Percentiles rank a stretch among this genome's conserved stretches.
These are phyloP conservation scores for Cephus rjabovi DNA, from an alignment of 2,888 invertebrate species.

Conservation along the genomic window DNA sequence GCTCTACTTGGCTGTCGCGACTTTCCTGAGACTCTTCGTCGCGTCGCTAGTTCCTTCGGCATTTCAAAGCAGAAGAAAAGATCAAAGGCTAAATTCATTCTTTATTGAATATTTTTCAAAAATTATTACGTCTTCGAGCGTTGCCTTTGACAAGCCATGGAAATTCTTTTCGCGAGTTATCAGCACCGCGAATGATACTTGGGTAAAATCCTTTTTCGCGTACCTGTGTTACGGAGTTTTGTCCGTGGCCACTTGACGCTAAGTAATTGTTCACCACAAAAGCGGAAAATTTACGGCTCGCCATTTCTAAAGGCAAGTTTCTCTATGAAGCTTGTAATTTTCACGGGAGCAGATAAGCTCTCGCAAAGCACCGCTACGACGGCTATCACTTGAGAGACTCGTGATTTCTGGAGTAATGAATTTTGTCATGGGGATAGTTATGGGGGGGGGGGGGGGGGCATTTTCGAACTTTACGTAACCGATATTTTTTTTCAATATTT, in stretches of 20 bases:
- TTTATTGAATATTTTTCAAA: neutral
- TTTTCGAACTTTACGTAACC: neutral
- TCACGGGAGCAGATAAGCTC: conserved; percentile 47
- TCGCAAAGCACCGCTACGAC: conserved; percentile 21
- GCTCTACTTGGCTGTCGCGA: conserved; percentile 5
- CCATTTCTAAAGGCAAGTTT: conserved; percentile 37
- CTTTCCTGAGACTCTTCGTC: conserved; percentile 1
- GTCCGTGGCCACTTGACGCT: conserved; percentile 22
- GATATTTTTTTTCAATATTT: neutral
- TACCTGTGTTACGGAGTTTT: neutral
- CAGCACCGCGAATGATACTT: neutral
- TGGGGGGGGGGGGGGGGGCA: neutral
- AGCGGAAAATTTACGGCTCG: conserved; percentile 37
- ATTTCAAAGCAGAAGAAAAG: neutral
- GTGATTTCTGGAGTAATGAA: conserved; percentile 30
- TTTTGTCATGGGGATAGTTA: neutral
- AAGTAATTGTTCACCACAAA: conserved; percentile 32
- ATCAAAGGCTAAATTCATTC: neutral
- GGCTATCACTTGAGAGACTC: conserved; percentile 30
- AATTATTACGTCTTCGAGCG: neutral
- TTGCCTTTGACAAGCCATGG: neutral
- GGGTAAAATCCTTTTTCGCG: neutral
- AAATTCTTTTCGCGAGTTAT: neutral
- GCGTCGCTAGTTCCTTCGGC: neutral
- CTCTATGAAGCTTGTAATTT: conserved; percentile 47